Evolutionary conservation across 2,888 invertebrate species (phyloP), one percentile per base, ranked within the genome.

Genomic region (Aproaerema taeniolella): DNA sequence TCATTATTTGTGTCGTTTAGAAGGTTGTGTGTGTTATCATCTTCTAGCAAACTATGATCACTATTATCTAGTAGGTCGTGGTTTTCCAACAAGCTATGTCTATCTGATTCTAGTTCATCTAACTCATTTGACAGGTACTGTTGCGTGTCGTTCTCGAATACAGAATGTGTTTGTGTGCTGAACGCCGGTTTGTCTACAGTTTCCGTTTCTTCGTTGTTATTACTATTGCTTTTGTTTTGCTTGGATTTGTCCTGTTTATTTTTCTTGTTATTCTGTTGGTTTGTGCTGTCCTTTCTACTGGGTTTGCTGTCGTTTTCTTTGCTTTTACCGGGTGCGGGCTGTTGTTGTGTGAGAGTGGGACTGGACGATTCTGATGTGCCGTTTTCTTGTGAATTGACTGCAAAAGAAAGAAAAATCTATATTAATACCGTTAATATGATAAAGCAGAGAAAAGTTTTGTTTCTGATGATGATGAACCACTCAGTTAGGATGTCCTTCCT

Each of bases 341-440:
- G 76, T 55, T 63, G 63, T 57, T 56, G 60, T 49, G 43, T 38
- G 48, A 47, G 74, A 56, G 76, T 79, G 56, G 82, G 81, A 74
- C 83, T 86, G 71, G 77, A 82, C 42, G 80, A 78, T 75, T 81
- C 82, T 78, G 86, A 80, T 65, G 79, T 80, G 68, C 80, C 78
- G 63, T 83, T 85, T 78, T 85, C 83, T 79, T 86, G 83, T 85
- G 78, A 78, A 66, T 82, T 81, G 62, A 66, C 83, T 86, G 74
- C 12, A 70, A 70, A 6, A 11, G 20, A 7, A 6, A 20, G 4
- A 20, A 20, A 20, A 20, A 20, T 20, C n/a, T n/a, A n/a, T n/a
- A n/a, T n/a, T n/a, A n/a, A n/a, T n/a, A n/a, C n/a, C n/a, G n/a
- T n/a, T n/a, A n/a, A n/a, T n/a, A n/a, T n/a, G n/a, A n/a, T n/a